Evolutionary conservation across 2,797 vertebrate genomes (phyloP).

Genomic region (Atherinosoma microstoma): DNA sequence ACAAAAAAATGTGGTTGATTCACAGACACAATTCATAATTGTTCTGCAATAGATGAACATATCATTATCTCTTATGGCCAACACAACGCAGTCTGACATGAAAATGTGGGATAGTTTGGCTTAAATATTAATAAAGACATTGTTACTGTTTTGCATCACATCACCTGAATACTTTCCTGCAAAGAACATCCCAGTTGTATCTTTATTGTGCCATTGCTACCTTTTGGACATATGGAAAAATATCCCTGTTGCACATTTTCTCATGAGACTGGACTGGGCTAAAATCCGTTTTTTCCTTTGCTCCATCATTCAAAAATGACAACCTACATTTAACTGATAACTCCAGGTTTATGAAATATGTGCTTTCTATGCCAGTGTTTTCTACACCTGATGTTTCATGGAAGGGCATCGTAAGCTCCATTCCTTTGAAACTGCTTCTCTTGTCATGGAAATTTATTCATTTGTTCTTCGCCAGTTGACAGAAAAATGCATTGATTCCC

Average conservation of each 20-base stretch:
- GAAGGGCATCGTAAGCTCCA: background rate
- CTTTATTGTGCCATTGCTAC: background rate
- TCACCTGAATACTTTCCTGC: background rate
- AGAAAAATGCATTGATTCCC: constrained; percentile 47
- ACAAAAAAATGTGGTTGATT: background rate
- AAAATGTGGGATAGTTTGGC: background rate
- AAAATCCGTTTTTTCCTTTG: background rate
- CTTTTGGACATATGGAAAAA: background rate
- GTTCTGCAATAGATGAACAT: background rate
- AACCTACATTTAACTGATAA: background rate
- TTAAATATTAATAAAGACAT: background rate
- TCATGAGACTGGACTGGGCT: background rate
- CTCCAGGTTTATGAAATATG: constrained; percentile 15
- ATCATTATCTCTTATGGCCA: background rate
- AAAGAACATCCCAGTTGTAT: background rate
- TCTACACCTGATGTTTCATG: constrained; percentile 12
- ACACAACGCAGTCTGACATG: no score
- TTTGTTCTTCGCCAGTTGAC: constrained; percentile 48
- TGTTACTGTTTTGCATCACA: no score
- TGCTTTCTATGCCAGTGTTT: background rate
- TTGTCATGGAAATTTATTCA: constrained; percentile 51
- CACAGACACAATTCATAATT: background rate
- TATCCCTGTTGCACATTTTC: background rate
- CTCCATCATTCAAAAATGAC: constrained; percentile 1
- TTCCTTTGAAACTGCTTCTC: constrained; percentile 21